Evolutionary conservation across 1,140 invertebrate genomes (phyloP), one percentile per base, ranked within the genome.

Genomic region (Cecropterus lyciades): DNA sequence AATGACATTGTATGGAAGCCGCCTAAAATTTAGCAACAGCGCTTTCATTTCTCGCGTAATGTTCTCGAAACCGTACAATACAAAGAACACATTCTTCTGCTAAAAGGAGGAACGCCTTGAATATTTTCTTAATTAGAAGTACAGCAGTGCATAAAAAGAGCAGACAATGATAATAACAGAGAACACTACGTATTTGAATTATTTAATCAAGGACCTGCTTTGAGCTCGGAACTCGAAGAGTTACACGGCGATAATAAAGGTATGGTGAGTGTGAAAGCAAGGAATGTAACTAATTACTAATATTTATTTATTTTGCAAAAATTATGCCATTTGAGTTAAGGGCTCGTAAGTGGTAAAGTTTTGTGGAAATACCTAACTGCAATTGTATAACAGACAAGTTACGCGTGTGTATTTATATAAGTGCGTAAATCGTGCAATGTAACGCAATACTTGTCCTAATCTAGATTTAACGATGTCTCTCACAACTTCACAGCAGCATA

Each of bases 201-300:
- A 73, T 69, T 69, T 67, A 73, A 73, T 69, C 64, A 70, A 70
- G 53, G 53, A 69, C 62, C 56, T 37, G 66, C 63, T 72, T 69
- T 73, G 67, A 73, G 64, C 62, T 62, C 51, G 64, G 40, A 33
- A 20, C 55, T 59, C 37, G 40, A 70, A 53, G 67, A 69, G 67
- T 66, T 63, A 45, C 67, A 63, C 63, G 16, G 51, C 24, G 30
- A n/a, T n/a, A n/a, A 42, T 45, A 42, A 64, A 33, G 67, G 67
- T 63, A 40, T 5, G 53, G 67, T 52, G 6, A 4, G 16, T 60
- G 10, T 57, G n/a, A 14, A 33, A 51, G 57, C 46, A 56, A 27
- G 4, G 30, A 33, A 9, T 33, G 3, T 33, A 1, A 24, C 5
- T 24, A 24, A 24, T 24, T 24, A 24, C 5, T 3, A 24, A 24